Evolutionary conservation across 2,113 vertebrate species (phyloP).

Genomic region (Cyanistes caeruleus): DNA sequence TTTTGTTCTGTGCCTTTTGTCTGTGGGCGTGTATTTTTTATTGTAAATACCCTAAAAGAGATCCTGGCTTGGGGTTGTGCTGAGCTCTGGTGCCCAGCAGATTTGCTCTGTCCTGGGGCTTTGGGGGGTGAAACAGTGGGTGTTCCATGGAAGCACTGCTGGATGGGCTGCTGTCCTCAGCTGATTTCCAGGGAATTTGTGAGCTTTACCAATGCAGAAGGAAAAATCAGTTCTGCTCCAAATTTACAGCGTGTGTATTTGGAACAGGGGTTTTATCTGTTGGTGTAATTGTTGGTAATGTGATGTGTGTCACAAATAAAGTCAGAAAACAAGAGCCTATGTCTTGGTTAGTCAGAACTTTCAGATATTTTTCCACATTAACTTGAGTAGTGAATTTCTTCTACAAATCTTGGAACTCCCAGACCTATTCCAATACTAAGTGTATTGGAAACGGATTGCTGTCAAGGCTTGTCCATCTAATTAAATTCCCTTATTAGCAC

Average conservation of each 20-base stretch:
- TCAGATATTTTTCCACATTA: background rate
- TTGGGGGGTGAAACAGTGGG: background rate
- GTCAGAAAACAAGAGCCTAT: background rate
- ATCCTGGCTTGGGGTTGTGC: accelerated
- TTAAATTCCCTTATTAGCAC: constrained; percentile 56
- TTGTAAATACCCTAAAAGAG: background rate
- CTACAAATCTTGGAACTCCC: background rate
- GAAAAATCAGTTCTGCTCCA: background rate
- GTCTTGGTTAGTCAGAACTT: background rate
- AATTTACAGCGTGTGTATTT: background rate
- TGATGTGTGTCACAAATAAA: background rate
- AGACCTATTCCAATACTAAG: constrained; percentile 52
- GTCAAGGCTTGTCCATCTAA: constrained; percentile 53
- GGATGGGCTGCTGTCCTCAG: background rate
- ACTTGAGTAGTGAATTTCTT: background rate
- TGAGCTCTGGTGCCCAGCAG: accelerated
- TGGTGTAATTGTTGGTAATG: background rate
- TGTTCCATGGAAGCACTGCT: background rate
- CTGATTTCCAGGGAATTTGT: background rate
- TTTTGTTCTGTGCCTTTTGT: background rate
- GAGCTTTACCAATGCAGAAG: background rate
- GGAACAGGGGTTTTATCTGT: background rate
- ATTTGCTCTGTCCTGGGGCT: background rate
- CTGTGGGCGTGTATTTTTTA: background rate
- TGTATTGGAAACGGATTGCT: constrained; percentile 48